phyloP scores from a whole-genome alignment of 1,140 invertebrate genomes.

The Temnothorax curvispinosus region DNA sequence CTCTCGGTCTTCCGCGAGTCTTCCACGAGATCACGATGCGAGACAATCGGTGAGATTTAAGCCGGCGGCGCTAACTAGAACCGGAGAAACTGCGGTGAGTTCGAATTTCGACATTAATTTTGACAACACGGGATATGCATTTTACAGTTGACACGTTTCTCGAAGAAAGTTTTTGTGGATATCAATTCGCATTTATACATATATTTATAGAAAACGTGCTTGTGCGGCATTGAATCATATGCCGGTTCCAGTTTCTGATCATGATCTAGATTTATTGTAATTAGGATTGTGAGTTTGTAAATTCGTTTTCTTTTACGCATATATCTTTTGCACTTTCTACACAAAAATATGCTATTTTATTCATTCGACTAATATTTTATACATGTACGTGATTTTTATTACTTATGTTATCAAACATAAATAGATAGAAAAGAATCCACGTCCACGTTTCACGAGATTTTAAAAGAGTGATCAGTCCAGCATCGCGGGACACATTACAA shows the following conservation, averaged over 20 bases:
- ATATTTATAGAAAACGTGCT: neutral
- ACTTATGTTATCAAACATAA: neutral
- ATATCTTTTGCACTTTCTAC: neutral
- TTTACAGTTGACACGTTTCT: neutral
- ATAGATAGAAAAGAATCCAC: neutral
- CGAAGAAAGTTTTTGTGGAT: neutral
- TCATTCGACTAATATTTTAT: neutral
- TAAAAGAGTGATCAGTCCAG: neutral
- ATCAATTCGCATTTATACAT: neutral
- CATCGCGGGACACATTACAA: neutral
- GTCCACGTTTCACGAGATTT: neutral
- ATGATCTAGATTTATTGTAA: neutral
- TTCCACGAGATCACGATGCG: neutral
- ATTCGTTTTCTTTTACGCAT: neutral
- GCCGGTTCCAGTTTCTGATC: neutral
- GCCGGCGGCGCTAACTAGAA: neutral
- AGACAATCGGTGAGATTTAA: neutral
- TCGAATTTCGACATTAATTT: neutral
- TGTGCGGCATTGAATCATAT: neutral
- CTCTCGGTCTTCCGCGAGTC: neutral
- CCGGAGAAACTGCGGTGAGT: neutral
- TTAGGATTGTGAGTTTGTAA: neutral
- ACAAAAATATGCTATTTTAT: neutral
- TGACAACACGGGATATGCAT: neutral
- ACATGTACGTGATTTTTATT: neutral